Evolutionary conservation across 2,113 vertebrate genomes (phyloP).

Genomic region (Pelvicachromis taeniatus): DNA sequence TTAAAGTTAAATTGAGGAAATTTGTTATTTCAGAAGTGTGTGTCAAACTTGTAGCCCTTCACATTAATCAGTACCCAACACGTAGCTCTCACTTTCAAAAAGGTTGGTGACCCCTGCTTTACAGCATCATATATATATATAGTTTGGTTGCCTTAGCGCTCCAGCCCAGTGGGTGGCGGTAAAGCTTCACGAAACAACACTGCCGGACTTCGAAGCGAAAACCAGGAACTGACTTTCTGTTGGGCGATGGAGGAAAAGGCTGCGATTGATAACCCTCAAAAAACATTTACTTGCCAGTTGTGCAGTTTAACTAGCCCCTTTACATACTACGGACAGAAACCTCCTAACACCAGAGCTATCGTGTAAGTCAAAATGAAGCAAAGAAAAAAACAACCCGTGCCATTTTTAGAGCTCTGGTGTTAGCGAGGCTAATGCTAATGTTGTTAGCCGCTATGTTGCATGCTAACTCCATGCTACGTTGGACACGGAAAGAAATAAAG

Average conservation of each 20-base stretch:
- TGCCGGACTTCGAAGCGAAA: not conserved
- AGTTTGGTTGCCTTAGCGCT: not conserved
- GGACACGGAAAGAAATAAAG: not conserved
- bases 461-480: not conserved
- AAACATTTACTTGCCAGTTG: slow-evolving; percentile 77
- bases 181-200: not conserved
- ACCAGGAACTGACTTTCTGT: not conserved
- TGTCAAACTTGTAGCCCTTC: no score
- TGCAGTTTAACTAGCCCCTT: slow-evolving; percentile 77
- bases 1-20: no score
- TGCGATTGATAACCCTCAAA: slow-evolving; percentile 22
- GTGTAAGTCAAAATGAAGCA: slow-evolving; percentile 72
- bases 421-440: slow-evolving; percentile 18
- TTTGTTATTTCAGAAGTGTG: no score
- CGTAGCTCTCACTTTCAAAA: no score
- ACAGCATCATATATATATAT: no score
- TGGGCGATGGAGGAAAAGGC: slow-evolving; percentile 62
- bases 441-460: not conserved
- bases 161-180: slow-evolving; percentile 47
- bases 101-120: no score
- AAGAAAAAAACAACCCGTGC: not conserved
- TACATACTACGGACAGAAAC: slow-evolving; percentile 80
- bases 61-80: no score
- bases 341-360: slow-evolving; percentile 77
- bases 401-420: not conserved